Percentiles rank a stretch among this genome's conserved stretches.
phyloP scores from a whole-genome alignment of 1,140 invertebrate species.

The Drosophila nebulosa region DNA sequence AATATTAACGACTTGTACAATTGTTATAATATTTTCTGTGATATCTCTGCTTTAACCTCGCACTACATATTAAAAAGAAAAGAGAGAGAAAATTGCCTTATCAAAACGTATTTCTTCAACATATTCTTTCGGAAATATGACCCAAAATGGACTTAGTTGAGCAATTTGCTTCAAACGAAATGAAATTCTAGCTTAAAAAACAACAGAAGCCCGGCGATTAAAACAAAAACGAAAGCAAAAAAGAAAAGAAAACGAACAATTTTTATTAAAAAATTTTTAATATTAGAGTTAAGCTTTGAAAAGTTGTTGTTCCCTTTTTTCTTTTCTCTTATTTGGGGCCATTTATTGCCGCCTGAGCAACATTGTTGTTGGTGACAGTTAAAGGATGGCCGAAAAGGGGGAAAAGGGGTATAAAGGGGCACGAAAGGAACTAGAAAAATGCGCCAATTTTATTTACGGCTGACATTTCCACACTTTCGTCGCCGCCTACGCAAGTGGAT shows the following conservation, averaged over 20 bases:
- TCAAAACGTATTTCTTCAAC: not conserved
- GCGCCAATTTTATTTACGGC: slow-evolving; percentile 10
- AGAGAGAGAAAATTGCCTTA: not conserved
- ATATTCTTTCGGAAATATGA: not conserved
- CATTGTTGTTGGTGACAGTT: slow-evolving; percentile 3
- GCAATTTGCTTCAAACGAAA: not conserved
- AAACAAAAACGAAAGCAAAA: not conserved
- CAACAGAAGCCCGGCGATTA: not conserved
- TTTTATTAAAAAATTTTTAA: slow-evolving; percentile 3
- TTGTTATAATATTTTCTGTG: not conserved
- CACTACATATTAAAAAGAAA: no score
- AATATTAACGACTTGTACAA: no score
- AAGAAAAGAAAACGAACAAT: not conserved
- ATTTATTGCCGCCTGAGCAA: not conserved
- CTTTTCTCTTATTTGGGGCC: slow-evolving; percentile 4
- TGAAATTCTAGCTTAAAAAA: not conserved
- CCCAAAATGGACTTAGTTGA: not conserved
- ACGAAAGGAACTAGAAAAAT: not conserved
- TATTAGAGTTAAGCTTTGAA: not conserved
- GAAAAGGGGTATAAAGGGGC: not conserved
- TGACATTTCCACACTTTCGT: slow-evolving; percentile 4
- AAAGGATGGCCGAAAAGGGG: not conserved
- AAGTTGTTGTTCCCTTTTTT: slow-evolving; percentile 15
- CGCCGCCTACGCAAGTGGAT: not conserved
- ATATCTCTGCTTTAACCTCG: not conserved